Percentiles rank a stretch among this genome's conserved stretches.
These are phyloP conservation scores for Brachyptera risi DNA, from an alignment of 2,888 invertebrate species.

Conservation along the genomic window DNA sequence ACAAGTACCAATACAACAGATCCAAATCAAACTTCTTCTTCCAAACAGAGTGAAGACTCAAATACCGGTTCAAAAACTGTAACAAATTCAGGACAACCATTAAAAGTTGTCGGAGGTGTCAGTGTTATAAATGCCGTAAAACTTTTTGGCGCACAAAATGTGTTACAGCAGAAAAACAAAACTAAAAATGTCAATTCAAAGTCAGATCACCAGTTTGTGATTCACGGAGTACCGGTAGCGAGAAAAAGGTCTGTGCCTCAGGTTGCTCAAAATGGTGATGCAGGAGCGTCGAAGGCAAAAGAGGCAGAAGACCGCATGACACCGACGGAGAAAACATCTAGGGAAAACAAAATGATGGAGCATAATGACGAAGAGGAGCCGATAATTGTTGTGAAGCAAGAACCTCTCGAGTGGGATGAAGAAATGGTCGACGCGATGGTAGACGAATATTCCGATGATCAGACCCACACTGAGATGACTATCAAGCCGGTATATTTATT, in stretches of 20 bases:
- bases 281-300: background rate
- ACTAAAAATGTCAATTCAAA: background rate
- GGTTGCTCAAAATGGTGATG: background rate
- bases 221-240: no score
- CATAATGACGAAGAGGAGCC: constrained; percentile 11
- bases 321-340: background rate
- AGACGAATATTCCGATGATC: constrained; percentile 39
- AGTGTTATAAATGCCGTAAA: no score
- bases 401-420: constrained; percentile 70
- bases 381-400: constrained; percentile 50
- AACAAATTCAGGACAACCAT: background rate
- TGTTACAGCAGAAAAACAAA: no score
- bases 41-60: constrained; percentile 1
- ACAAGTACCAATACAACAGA: background rate
- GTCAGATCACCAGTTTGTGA: background rate
- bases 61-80: background rate
- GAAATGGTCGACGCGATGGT: constrained; percentile 58
- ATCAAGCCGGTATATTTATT: constrained; percentile 65
- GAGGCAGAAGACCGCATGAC: background rate
- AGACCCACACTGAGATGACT: constrained; percentile 63
- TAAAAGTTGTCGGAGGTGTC: background rate
- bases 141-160: background rate
- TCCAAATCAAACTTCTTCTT: background rate
- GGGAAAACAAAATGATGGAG: background rate
- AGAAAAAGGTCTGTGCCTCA: no score